Percentiles rank a stretch among this genome's conserved stretches.
phyloP scores from a whole-genome alignment of 2,888 invertebrate species.

The Apodemia hepburni region DNA sequence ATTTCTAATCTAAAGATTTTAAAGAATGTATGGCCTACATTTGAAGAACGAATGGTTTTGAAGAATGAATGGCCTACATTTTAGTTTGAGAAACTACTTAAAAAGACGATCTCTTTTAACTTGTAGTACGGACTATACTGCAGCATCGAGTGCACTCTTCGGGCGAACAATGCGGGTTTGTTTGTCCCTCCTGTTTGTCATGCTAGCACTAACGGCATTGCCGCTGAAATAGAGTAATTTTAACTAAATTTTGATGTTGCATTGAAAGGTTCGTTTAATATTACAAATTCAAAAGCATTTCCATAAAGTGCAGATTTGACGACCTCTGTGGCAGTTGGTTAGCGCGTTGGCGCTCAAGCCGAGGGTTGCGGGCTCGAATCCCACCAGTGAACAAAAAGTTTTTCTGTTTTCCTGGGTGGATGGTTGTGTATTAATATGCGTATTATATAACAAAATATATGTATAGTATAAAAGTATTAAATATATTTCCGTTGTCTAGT shows the following conservation, averaged over 20 bases:
- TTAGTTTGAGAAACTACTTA: constrained; percentile 3
- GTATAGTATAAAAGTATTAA: no score
- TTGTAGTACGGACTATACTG: constrained; percentile 4
- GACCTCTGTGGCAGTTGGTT: no score
- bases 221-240: constrained; percentile 54
- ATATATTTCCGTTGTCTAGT: no score
- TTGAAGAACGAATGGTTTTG: background rate
- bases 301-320: constrained; percentile 29
- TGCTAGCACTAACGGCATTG: constrained; percentile 29
- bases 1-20: no score
- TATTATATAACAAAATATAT: no score
- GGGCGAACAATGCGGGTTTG: constrained; percentile 9
- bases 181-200: constrained; percentile 15
- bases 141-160: constrained; percentile 13
- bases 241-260: constrained; percentile 56
- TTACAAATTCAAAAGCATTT: constrained; percentile 23
- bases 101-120: constrained; percentile 12
- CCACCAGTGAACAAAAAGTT: no score
- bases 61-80: background rate
- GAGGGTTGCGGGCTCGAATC: no score
- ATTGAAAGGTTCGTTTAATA: constrained; percentile 36
- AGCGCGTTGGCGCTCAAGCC: no score
- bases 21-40: background rate
- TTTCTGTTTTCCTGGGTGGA: no score
- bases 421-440: no score